Conservation (phyloP, 2,797 vertebrate species). For the Helicolenus hilgendorfi region DNA sequence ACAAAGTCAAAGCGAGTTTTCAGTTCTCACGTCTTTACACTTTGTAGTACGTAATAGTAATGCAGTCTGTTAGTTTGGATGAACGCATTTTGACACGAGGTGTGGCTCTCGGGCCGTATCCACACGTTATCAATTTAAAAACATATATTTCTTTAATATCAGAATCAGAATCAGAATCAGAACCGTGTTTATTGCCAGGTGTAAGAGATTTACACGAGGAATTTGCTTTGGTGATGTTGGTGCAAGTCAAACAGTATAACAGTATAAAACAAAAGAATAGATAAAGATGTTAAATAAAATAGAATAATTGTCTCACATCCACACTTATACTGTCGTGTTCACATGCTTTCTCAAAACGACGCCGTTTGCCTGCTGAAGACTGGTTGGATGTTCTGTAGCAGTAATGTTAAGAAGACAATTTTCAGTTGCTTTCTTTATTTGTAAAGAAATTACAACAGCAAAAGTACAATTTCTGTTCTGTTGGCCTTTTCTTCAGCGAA, state of each 20-base stretch:
- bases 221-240: too few species aligned
- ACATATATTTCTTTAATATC: background rate
- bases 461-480: background rate
- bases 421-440: background rate
- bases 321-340: background rate
- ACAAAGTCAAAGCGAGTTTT: slow-evolving; percentile 13
- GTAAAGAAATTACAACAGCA: background rate
- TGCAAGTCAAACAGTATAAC: too few species aligned
- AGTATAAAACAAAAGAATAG: too few species aligned
- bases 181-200: too few species aligned
- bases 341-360: background rate
- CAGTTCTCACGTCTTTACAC: background rate
- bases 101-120: background rate
- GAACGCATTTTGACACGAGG: background rate
- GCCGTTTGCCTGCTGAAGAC: background rate
- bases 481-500: background rate
- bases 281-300: too few species aligned
- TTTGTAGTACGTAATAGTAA: background rate
- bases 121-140: background rate
- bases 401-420: background rate
- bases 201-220: too few species aligned
- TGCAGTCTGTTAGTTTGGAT: background rate
- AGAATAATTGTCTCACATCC: background rate
- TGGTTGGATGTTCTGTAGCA: background rate
- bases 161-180: too few species aligned